Percentiles rank a stretch among this genome's conserved stretches.
Conservation (phyloP, 2,113 vertebrate genomes). For the Arvicanthis niloticus region DNA sequence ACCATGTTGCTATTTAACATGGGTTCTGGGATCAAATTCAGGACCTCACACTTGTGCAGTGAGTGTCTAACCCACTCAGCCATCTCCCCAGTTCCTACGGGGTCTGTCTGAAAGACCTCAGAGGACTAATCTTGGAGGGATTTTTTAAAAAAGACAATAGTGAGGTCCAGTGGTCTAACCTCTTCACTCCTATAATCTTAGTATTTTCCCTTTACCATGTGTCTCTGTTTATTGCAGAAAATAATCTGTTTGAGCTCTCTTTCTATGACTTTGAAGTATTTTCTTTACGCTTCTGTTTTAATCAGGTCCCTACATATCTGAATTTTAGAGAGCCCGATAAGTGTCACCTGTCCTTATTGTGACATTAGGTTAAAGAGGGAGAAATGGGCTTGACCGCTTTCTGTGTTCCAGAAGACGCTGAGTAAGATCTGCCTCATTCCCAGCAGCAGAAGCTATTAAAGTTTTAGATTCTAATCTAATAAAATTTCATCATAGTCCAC, state of each 20-base stretch:
- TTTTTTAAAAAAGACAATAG: neutral
- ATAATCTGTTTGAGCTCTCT: neutral
- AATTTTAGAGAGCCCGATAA: slow-evolving; percentile 34
- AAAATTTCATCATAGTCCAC: slow-evolving; percentile 73
- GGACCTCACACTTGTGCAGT: too few relatives aligned
- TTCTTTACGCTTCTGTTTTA: slow-evolving; percentile 20
- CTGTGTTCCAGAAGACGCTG: slow-evolving; percentile 68
- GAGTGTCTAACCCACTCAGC: neutral
- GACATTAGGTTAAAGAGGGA: slow-evolving; percentile 58
- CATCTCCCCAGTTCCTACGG: too few relatives aligned
- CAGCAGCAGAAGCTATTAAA: slow-evolving; percentile 76
- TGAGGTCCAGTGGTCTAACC: neutral
- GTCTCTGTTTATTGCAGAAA: neutral
- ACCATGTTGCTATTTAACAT: too few relatives aligned
- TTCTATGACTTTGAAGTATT: neutral
- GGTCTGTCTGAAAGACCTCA: neutral
- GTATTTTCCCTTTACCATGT: neutral
- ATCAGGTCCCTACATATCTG: slow-evolving; percentile 38
- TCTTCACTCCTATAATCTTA: neutral
- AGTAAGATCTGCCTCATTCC: slow-evolving; percentile 73
- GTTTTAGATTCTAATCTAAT: slow-evolving; percentile 81
- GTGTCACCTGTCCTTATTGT: slow-evolving; percentile 41
- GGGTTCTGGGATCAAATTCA: too few relatives aligned
- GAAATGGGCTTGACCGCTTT: slow-evolving; percentile 54
- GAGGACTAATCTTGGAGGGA: neutral